Percentiles rank a stretch among this genome's conserved stretches.
These are phyloP conservation scores for Sphaerophoria taeniata DNA, from an alignment of 2,888 invertebrate species.

Conservation along the genomic window DNA sequence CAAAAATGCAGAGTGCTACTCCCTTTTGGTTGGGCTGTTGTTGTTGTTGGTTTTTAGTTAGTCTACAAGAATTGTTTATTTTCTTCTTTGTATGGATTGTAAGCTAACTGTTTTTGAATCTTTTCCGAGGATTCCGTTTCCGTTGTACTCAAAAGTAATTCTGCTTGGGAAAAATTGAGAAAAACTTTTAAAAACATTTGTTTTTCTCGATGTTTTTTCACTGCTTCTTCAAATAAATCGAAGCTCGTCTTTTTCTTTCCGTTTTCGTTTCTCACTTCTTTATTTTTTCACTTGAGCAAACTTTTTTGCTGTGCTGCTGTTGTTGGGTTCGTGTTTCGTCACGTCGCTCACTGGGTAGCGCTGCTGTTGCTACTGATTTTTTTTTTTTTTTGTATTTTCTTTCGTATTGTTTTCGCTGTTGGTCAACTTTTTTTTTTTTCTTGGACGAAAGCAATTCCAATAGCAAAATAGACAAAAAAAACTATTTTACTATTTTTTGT, in stretches of 20 bases:
- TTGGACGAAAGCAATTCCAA: constrained; percentile 56
- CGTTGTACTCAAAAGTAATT: constrained; percentile 13
- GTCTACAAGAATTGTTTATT: background rate
- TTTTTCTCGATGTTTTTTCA: constrained; percentile 61
- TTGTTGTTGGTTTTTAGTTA: constrained; percentile 10
- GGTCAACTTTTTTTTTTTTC: constrained; percentile 32
- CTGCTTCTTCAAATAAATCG: constrained; percentile 30
- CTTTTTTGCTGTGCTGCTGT: constrained; percentile 48
- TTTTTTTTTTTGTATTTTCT: constrained; percentile 20
- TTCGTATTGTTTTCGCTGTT: constrained; percentile 20
- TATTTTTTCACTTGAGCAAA: constrained; percentile 33
- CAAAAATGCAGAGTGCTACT: constrained; percentile 60
- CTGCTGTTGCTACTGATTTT: constrained; percentile 35
- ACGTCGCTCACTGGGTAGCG: constrained; percentile 57
- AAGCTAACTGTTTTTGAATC: constrained; percentile 39
- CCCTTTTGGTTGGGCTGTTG: constrained; percentile 9
- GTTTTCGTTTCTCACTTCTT: constrained; percentile 27
- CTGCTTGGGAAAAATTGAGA: constrained; percentile 38
- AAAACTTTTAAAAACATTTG: constrained; percentile 67
- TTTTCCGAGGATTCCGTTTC: constrained; percentile 32
- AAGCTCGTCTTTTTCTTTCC: constrained; percentile 35
- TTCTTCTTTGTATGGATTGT: constrained; percentile 22
- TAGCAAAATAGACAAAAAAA: constrained; percentile 54
- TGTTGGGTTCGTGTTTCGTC: constrained; percentile 39
- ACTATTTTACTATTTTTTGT: constrained; percentile 24